These are phyloP conservation scores for Pomacea maculata DNA, from an alignment of 1,140 invertebrate genomes.

Conservation along the genomic window DNA sequence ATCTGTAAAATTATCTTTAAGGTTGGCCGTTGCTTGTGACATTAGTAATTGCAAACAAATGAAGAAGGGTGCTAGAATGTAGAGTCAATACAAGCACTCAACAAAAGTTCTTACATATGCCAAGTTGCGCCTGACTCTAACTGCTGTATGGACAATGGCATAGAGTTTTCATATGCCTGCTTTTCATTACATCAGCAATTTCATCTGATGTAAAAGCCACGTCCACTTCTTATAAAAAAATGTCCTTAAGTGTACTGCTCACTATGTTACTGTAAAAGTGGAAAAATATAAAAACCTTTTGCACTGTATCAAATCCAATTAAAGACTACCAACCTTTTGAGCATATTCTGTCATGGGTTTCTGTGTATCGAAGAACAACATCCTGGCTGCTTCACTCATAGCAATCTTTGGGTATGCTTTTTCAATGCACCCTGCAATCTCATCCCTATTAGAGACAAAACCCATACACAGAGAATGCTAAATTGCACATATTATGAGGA, in stretches of 20 bases:
- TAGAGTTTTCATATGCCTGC: not conserved
- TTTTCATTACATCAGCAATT: not conserved
- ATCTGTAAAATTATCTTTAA: too few species aligned
- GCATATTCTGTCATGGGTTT: constrained; percentile 82
- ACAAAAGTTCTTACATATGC: too few species aligned
- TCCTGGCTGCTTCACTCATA: constrained; percentile 84
- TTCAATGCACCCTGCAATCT: constrained; percentile 96
- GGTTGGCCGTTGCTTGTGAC: too few species aligned
- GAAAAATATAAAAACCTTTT: not conserved
- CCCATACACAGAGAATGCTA: not conserved
- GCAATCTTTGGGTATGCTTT: constrained; percentile 94
- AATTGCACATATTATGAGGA: not conserved
- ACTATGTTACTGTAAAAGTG: not conserved
- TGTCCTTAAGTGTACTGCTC: not conserved
- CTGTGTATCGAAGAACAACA: constrained; percentile 84
- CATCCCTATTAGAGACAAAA: constrained; percentile 70
- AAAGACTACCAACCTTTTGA: constrained; percentile 65
- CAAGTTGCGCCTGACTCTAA: constrained; percentile 6
- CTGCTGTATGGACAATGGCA: constrained; percentile 16
- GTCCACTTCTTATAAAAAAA: not conserved
- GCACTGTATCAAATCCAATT: not conserved
- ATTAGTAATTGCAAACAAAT: too few species aligned
- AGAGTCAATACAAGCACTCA: too few species aligned
- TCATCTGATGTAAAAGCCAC: not conserved
- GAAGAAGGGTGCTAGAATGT: too few species aligned